Conservation (phyloP, 92 coral and sea anemone species). For the Parazoanthus swiftii region DNA sequence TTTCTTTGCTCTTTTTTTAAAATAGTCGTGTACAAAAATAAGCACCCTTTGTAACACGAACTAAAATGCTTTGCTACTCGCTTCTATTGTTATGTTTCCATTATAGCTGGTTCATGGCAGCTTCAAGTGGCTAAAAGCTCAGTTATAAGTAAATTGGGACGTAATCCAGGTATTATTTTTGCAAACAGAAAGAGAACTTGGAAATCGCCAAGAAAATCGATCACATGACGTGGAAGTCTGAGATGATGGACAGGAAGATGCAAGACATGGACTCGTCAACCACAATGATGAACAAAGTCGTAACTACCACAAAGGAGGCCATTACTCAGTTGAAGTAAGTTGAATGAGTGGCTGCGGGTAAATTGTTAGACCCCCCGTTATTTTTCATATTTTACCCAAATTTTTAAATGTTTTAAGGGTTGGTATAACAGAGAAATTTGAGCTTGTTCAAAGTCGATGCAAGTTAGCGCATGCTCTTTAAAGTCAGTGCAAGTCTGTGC, state of each 20-base stretch:
- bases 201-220: slow-evolving; percentile 80
- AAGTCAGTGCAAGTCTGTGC: no score
- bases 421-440: no score
- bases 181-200: slow-evolving; percentile 73
- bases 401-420: no score
- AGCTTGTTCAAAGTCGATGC: no score
- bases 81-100: no score
- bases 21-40: no score
- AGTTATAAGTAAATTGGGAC: neutral
- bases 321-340: slow-evolving; percentile 82
- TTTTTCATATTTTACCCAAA: no score
- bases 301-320: slow-evolving; percentile 65
- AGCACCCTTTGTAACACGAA: no score
- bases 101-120: neutral
- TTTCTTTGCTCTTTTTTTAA: no score
- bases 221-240: slow-evolving; percentile 93
- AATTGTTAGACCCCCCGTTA: neutral
- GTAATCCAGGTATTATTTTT: neutral
- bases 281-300: slow-evolving; percentile 86
- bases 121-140: neutral
- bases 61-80: no score
- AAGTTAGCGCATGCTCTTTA: no score
- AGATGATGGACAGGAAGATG: slow-evolving; percentile 95
- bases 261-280: slow-evolving; percentile 91
- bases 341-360: neutral